Base-by-base conservation (phyloP, 2,888 invertebrate species). In the Lasius fuliginosus region DNA sequence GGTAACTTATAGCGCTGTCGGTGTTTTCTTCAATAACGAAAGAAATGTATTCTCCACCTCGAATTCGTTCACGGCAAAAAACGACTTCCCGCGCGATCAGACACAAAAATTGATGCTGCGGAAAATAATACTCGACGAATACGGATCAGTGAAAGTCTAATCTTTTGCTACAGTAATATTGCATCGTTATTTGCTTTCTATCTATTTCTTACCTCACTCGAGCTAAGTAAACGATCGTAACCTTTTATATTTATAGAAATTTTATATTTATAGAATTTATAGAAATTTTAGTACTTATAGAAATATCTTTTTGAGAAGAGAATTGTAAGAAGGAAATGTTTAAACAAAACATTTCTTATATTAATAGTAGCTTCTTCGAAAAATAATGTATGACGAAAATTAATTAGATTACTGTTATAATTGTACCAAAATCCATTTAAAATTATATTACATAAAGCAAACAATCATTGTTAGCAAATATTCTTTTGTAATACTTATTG, bases 21-120 rank as follows among this genome's bases (percentile, higher is more conserved):
- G 67, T 85, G 79, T 81, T 85, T 85, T 81, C 81, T 85, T 83
- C 85, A 85, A 86, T 86, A 85, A 86, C 85, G 81, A 79, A 76
- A 75, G 85, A 56, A 69, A 56, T 60, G 81, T 68, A 74, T 75
- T 68, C 60, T 40, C 40, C 67, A 46, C 81, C 71, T 73, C 67
- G 64, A 76, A 76, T 83, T 83, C 76, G 81, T 53, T 82, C 42
- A 12, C 40, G 53, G 40, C 42, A 64, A 69, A 56, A 64, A 81
- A 81, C 33, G 73, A 36, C 46, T 60, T 62, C 5, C 60, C 73
- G 60, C 73, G 60, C 69, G 60, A 69, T 79, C 79, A 71, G 36
- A 46, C 60, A 46, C 73, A 71, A 73, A 36, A 81, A 71, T 79
- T 69, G 56, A 76, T 68, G 58, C 53, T 27, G 58, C 23, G 58